phyloP scores from a whole-genome alignment of 1,140 invertebrate species.

The Oscheius sp. region DNA sequence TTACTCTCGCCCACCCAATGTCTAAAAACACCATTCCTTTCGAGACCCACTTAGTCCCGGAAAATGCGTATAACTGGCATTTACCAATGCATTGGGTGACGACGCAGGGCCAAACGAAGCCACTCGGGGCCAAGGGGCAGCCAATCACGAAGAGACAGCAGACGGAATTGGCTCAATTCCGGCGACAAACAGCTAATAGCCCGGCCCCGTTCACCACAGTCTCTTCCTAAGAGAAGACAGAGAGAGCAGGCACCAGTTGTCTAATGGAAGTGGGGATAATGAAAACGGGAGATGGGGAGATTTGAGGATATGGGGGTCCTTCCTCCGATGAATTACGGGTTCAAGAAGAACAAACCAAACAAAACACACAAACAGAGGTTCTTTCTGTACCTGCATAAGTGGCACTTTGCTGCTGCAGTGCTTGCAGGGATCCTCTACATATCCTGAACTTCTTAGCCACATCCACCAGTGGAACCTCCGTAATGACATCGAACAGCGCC shows the following conservation, averaged over 20 bases:
- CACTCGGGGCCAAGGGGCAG: neutral
- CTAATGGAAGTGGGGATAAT: no score
- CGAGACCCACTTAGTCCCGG: neutral
- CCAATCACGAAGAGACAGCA: neutral
- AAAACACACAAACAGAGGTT: constrained; percentile 62
- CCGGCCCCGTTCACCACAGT: neutral
- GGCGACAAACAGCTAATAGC: constrained; percentile 5
- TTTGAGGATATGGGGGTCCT: no score
- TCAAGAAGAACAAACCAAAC: neutral
- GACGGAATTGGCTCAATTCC: neutral
- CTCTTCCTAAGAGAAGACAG: constrained; percentile 7
- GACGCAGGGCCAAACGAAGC: neutral
- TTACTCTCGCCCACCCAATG: no score
- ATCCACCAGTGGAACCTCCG: constrained; percentile 75
- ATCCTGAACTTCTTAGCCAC: constrained; percentile 81
- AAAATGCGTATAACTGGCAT: neutral
- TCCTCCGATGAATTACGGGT: no score
- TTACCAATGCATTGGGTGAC: neutral
- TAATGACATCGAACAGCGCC: constrained; percentile 85
- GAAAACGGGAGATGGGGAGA: no score
- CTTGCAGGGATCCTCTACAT: constrained; percentile 80
- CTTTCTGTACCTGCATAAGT: constrained; percentile 91
- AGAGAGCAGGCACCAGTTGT: neutral
- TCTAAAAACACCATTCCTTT: neutral
- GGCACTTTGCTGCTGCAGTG: constrained; percentile 86